phyloP scores from a whole-genome alignment of 2,113 vertebrate genomes.

The Hoplias malabaricus region DNA sequence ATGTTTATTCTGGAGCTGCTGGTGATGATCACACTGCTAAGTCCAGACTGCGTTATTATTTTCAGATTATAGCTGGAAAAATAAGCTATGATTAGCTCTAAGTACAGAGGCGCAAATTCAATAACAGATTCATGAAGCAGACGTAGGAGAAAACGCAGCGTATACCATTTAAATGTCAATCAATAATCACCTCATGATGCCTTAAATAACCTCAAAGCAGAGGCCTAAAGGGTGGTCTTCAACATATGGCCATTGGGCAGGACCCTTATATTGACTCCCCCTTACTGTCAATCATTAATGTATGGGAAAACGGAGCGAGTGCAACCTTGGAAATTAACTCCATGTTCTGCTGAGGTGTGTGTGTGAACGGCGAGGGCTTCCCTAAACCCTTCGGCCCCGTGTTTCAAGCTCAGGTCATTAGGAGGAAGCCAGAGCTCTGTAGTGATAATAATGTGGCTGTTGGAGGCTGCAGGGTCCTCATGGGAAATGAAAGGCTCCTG shows the following conservation, averaged over 20 bases:
- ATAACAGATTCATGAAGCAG: conserved; percentile 8
- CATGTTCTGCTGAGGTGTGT: conserved; percentile 21
- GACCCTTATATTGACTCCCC: conserved; percentile 43
- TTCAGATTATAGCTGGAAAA: conserved; percentile 26
- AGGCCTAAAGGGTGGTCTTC: conserved; percentile 27
- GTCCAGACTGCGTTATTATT: neutral
- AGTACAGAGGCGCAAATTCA: neutral
- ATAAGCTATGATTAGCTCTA: neutral
- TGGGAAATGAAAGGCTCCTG: conserved; percentile 25
- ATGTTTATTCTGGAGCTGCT: neutral
- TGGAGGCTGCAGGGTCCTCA: conserved; percentile 16
- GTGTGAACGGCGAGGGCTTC: neutral
- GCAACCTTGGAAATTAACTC: conserved; percentile 39
- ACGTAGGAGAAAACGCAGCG: conserved; percentile 15
- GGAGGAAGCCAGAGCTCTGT: conserved; percentile 1
- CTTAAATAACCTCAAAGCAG: conserved; percentile 33
- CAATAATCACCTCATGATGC: conserved; percentile 46
- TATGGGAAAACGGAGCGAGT: conserved; percentile 44
- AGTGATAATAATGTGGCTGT: conserved; percentile 42
- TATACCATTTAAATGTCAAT: conserved; percentile 48
- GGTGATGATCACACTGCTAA: neutral
- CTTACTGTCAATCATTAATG: conserved; percentile 46
- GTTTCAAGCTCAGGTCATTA: conserved; percentile 12
- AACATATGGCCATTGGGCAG: conserved; percentile 41
- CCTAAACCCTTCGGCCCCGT: neutral